A percentile compares a stretch with the other conserved stretches of the same genome.
These are phyloP conservation scores for Notodonta dromedarius DNA, from an alignment of 2,888 invertebrate genomes.

Conservation along the genomic window DNA sequence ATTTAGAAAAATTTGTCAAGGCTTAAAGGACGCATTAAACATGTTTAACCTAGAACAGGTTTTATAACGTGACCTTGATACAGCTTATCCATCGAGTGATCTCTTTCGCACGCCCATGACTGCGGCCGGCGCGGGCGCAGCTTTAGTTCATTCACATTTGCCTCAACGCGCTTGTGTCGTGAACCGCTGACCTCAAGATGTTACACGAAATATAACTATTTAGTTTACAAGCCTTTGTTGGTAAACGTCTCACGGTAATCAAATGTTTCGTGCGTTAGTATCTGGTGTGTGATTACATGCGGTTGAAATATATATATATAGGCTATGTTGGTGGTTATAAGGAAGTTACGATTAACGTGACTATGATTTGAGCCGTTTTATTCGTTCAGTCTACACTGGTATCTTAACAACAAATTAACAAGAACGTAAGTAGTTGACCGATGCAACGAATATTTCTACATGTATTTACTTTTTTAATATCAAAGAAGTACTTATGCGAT, in stretches of 20 bases:
- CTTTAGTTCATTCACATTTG: conserved; percentile 46
- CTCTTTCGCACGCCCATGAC: conserved; percentile 40
- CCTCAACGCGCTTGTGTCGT: conserved; percentile 24
- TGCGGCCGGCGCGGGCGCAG: conserved; percentile 8
- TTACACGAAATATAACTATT: conserved; percentile 19
- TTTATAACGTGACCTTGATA: not conserved
- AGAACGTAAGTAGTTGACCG: no score
- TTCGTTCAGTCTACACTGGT: not conserved
- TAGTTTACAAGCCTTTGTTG: conserved; percentile 28
- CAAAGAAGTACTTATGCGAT: no score
- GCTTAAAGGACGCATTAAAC: not conserved
- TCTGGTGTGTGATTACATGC: no score
- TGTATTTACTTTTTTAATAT: no score
- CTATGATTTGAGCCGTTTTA: not conserved
- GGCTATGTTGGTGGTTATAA: not conserved
- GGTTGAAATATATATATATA: no score
- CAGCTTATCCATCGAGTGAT: conserved; percentile 30
- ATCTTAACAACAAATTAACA: no score
- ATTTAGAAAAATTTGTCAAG: not conserved
- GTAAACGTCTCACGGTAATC: conserved; percentile 16
- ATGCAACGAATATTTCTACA: no score
- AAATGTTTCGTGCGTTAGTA: conserved; percentile 3
- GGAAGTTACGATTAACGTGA: not conserved
- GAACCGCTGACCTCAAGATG: conserved; percentile 33
- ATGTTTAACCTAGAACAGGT: not conserved